Conservation (phyloP, 2,113 vertebrate genomes). For the Symphodus melops region DNA sequence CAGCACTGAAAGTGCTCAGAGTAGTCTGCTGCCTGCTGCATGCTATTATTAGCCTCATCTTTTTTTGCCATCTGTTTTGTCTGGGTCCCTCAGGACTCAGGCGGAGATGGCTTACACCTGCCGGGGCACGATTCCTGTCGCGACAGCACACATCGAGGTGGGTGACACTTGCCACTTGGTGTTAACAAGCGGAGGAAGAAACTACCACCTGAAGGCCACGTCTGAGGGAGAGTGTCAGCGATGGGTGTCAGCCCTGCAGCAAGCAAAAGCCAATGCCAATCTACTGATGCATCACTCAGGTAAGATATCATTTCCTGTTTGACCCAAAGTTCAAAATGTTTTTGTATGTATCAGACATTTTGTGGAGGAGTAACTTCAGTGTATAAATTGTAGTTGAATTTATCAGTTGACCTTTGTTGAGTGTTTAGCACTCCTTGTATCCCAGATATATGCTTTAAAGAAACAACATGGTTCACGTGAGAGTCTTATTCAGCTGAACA, state of each 20-base stretch:
- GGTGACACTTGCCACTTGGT: conserved; percentile 94
- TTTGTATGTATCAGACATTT: too few species aligned
- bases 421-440: not conserved
- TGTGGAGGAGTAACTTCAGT: not conserved
- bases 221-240: conserved; percentile 93
- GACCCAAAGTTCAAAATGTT: too few species aligned
- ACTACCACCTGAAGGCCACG: conserved; percentile 93
- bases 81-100: conserved; percentile 87
- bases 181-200: conserved; percentile 90
- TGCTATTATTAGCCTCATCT: not conserved
- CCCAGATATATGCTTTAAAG: conserved; percentile 6
- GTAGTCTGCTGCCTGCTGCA: not conserved
- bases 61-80: conserved; percentile 1
- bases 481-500: conserved; percentile 15
- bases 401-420: not conserved
- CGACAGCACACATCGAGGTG: conserved; percentile 88
- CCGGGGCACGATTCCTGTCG: conserved; percentile 92
- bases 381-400: not conserved
- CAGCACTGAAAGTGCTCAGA: not conserved
- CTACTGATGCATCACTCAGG: conserved; percentile 92
- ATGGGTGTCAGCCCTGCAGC: conserved; percentile 92
- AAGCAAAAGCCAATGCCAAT: conserved; percentile 91
- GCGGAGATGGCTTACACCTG: conserved; percentile 98
- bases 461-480: not conserved
- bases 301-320: conserved; percentile 55